Percentiles rank a stretch among this genome's conserved stretches.
Conservation (phyloP, 2,888 invertebrate genomes). For the Lasioglossum leucozonium region DNA sequence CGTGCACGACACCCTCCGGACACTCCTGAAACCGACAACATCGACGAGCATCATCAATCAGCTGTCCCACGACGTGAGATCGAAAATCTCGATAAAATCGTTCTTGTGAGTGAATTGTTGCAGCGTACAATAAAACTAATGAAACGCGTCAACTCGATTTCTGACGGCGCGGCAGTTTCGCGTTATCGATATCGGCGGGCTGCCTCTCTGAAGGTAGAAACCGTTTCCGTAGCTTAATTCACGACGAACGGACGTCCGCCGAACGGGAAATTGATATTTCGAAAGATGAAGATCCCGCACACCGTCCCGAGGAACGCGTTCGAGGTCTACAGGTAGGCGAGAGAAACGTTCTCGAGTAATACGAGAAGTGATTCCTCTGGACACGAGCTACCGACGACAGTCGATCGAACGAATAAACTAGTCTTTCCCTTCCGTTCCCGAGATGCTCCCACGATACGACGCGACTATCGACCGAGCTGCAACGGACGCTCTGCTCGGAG, state of each 20-base stretch:
- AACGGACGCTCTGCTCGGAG: constrained; percentile 76
- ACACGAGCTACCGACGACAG: neutral
- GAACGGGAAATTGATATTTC: constrained; percentile 63
- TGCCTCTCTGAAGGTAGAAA: constrained; percentile 31
- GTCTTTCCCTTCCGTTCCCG: neutral
- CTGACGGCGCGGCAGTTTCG: too few species aligned
- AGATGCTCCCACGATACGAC: constrained; percentile 78
- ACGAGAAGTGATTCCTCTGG: neutral
- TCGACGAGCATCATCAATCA: neutral
- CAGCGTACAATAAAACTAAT: neutral
- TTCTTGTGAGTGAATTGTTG: neutral
- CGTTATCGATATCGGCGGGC: neutral
- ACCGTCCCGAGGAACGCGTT: constrained; percentile 73
- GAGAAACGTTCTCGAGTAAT: neutral
- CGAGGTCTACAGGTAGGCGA: constrained; percentile 75
- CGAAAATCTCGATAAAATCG: neutral
- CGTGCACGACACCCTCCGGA: constrained; percentile 98
- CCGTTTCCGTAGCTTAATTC: neutral
- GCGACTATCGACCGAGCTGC: constrained; percentile 66
- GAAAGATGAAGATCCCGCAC: constrained; percentile 78
- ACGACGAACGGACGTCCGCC: neutral
- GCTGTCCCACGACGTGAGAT: too few species aligned
- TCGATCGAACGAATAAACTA: neutral
- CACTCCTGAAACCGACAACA: constrained; percentile 90
- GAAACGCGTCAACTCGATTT: neutral